Conservation (phyloP, 2,888 invertebrate species). For the Cyclophora albipunctata region DNA sequence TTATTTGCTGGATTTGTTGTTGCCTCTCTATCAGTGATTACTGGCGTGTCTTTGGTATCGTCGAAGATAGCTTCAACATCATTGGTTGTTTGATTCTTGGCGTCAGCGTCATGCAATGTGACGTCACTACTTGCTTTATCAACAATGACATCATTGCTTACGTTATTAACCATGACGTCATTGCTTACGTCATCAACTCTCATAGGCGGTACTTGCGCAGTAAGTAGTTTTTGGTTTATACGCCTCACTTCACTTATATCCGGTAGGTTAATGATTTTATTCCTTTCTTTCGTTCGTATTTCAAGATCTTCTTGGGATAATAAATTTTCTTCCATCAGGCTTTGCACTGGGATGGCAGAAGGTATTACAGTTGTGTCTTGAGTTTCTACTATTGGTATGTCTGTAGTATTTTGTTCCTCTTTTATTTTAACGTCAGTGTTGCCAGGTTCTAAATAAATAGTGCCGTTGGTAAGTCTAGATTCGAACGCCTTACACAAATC, state of each 20-base stretch:
- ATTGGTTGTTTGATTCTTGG: too few relatives aligned
- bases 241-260: slow-evolving; percentile 46
- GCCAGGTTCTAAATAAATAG: slow-evolving; percentile 35
- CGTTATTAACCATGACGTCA: too few relatives aligned
- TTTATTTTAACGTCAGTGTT: not conserved
- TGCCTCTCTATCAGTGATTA: not conserved
- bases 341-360: slow-evolving; percentile 39
- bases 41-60: too few relatives aligned
- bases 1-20: not conserved
- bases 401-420: not conserved
- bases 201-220: slow-evolving; percentile 53
- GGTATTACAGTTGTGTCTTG: slow-evolving; percentile 29
- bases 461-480: slow-evolving; percentile 42
- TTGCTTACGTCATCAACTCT: slow-evolving; percentile 12
- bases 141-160: too few relatives aligned
- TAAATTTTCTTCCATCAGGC: slow-evolving; percentile 31
- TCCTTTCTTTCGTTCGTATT: slow-evolving; percentile 30
- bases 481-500: slow-evolving; percentile 59
- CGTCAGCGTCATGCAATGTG: too few relatives aligned
- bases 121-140: too few relatives aligned
- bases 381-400: slow-evolving; percentile 6
- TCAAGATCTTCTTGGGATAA: slow-evolving; percentile 13
- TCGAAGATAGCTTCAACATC: too few relatives aligned
- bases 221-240: slow-evolving; percentile 48
- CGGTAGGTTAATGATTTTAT: slow-evolving; percentile 45